Evolutionary conservation across 30 jellyfish, hydroid and myxozoan species (phyloP).

Genomic region (Aurelia sp.): DNA sequence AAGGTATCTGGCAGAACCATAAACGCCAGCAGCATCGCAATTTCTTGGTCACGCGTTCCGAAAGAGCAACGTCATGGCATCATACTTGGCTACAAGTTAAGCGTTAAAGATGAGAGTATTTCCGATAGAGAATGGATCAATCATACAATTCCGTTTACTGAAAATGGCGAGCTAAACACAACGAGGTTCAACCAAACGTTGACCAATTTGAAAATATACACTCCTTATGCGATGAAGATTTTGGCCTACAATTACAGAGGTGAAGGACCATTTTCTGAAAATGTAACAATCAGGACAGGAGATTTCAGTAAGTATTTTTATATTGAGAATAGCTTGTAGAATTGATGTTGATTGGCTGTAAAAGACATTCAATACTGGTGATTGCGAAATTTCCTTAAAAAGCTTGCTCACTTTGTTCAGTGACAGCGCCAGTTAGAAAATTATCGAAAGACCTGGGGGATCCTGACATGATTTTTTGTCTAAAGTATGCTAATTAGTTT

Average conservation of each 20-base stretch:
- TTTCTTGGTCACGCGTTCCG: constrained; percentile 49
- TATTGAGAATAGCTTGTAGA: not conserved
- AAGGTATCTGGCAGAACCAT: constrained; percentile 38
- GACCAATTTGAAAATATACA: constrained; percentile 43
- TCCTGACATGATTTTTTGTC: no score
- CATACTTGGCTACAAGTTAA: constrained; percentile 40
- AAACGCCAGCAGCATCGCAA: constrained; percentile 5
- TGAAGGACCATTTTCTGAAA: constrained; percentile 45
- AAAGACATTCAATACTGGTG: no score
- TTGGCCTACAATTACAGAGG: constrained; percentile 43
- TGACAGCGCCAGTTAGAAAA: no score
- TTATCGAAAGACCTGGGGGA: no score
- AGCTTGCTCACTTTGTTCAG: no score
- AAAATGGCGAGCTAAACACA: not conserved
- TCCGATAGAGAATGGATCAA: constrained; percentile 20
- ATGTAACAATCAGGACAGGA: constrained; percentile 54
- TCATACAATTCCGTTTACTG: constrained; percentile 12
- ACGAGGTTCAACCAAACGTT: constrained; percentile 23
- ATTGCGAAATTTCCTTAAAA: no score
- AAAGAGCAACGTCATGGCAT: constrained; percentile 36
- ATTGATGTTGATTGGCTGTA: no score
- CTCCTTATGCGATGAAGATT: constrained; percentile 44
- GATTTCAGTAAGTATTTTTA: constrained; percentile 30
- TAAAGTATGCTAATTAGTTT: no score
- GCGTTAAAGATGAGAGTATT: constrained; percentile 12